phyloP scores from a whole-genome alignment of 2,113 vertebrate genomes.

The Chaetodon auriga region DNA sequence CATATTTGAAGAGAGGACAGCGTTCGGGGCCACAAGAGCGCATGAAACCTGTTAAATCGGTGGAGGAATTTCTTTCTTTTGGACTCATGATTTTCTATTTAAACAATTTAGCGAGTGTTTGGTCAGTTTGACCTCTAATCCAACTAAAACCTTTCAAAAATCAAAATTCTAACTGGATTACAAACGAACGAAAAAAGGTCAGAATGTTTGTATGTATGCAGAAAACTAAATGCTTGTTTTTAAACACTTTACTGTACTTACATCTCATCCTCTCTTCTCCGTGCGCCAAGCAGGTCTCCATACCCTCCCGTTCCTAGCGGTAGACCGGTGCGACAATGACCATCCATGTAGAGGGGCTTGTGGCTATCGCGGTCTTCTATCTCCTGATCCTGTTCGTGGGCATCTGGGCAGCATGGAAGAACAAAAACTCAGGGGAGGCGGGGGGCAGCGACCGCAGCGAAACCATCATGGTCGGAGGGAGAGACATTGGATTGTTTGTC shows the following conservation, averaged over 20 bases:
- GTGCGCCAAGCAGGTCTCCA: conserved; percentile 80
- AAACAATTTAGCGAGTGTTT: not conserved
- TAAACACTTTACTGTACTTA: no score
- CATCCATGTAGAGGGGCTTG: conserved; percentile 94
- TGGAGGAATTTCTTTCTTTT: not conserved
- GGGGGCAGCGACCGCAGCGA: conserved; percentile 92
- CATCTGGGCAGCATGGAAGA: conserved; percentile 99
- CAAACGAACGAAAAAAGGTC: not conserved
- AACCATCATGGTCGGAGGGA: conserved; percentile 97
- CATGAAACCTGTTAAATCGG: not conserved
- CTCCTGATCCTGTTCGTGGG: conserved; percentile 94
- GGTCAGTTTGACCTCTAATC: not conserved
- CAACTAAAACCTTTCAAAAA: not conserved
- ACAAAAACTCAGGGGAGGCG: conserved; percentile 90
- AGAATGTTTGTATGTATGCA: not conserved
- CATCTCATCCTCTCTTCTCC: not conserved
- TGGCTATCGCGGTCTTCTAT: conserved; percentile 96
- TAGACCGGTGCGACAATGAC: conserved; percentile 84
- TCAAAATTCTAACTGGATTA: not conserved
- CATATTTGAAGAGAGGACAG: not conserved
- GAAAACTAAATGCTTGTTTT: not conserved
- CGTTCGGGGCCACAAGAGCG: not conserved
- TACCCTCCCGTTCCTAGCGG: conserved; percentile 84
- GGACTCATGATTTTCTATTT: not conserved
- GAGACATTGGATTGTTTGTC: conserved; percentile 97